phyloP scores from a whole-genome alignment of 2,113 vertebrate genomes.

The Henicopernis longicauda region DNA sequence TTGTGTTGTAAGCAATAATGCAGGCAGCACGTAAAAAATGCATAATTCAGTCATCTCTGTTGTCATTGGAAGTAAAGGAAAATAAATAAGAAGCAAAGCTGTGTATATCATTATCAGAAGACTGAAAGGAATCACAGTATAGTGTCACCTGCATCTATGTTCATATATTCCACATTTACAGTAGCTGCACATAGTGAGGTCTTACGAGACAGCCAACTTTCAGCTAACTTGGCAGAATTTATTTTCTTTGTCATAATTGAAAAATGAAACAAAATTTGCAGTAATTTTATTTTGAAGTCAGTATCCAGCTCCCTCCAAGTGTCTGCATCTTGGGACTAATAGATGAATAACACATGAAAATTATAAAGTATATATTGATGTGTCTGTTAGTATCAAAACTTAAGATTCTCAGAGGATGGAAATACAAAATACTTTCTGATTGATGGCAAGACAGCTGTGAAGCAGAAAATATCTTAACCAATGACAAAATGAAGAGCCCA shows the following conservation, averaged over 20 bases:
- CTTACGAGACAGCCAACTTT: neutral
- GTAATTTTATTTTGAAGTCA: neutral
- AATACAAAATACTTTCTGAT: neutral
- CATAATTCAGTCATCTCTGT: neutral
- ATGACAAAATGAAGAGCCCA: neutral
- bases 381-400: neutral
- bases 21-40: neutral
- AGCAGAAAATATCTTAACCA: neutral
- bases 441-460: constrained; percentile 16
- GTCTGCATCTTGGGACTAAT: neutral
- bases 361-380: neutral
- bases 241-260: neutral
- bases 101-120: neutral
- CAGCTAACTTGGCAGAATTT: neutral
- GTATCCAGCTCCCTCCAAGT: neutral
- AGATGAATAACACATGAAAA: neutral
- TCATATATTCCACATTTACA: neutral
- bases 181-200: neutral
- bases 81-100: neutral
- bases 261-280: neutral
- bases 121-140: neutral
- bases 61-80: neutral
- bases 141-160: neutral
- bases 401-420: neutral
- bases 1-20: neutral